These are phyloP conservation scores for Mesitornis unicolor DNA, from an alignment of 2,113 vertebrate species.

Conservation along the genomic window DNA sequence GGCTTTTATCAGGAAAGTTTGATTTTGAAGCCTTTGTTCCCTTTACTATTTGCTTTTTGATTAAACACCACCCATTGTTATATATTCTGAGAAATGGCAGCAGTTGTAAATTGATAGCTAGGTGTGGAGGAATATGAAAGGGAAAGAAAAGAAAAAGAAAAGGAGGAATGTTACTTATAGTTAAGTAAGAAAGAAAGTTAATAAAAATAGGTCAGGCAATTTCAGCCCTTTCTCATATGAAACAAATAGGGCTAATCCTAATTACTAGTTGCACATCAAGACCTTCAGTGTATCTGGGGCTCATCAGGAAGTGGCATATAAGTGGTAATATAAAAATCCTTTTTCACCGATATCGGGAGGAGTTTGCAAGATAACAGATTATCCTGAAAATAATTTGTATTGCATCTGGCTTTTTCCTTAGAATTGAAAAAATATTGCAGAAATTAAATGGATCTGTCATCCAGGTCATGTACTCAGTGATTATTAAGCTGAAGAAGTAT, in stretches of 20 bases:
- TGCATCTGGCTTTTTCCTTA: background rate
- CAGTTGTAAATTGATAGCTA: background rate
- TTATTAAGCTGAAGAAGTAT: background rate
- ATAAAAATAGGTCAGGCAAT: conserved; percentile 41
- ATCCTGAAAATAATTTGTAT: background rate
- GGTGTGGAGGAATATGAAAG: background rate
- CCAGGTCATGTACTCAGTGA: background rate
- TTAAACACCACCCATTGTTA: conserved; percentile 22
- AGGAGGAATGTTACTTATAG: background rate
- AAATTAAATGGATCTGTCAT: background rate
- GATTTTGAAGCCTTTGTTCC: conserved; percentile 29
- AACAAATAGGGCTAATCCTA: conserved; percentile 31
- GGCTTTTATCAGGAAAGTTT: conserved; percentile 11
- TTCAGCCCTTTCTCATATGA: background rate
- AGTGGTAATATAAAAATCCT: background rate
- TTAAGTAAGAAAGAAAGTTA: background rate
- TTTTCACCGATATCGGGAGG: background rate
- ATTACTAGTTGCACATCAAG: background rate
- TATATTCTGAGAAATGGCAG: conserved; percentile 28
- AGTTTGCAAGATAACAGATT: background rate
- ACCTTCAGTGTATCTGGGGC: background rate
- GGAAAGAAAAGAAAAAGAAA: background rate
- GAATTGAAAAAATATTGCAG: background rate
- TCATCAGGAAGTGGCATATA: background rate
- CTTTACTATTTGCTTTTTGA: conserved; percentile 32